Evolutionary conservation across 1,140 invertebrate species (phyloP).

Genomic region (Caenorhabditis elegans): WBcel235 BX284604.4:424501-425000

Average conservation of each 20-base stretch:
- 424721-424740: conserved; percentile 72
- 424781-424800: conserved; percentile 71
- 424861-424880: conserved; percentile 73
- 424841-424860: conserved; percentile 71
- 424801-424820: conserved; percentile 72
- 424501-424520: no score
- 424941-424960: conserved; percentile 72
- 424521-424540: no score
- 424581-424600: no score
- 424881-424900: conserved; percentile 60
- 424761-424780: conserved; percentile 72
- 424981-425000: conserved; percentile 72
- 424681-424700: conserved; percentile 73
- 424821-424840: conserved; percentile 72
- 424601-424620: no score
- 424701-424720: conserved; percentile 70
- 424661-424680: conserved; percentile 70
- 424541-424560: no score
- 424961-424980: conserved; percentile 71
- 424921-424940: conserved; percentile 66
- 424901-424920: no score
- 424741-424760: conserved; percentile 72
- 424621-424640: no score
- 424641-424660: conserved; percentile 63
- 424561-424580: no score